These are phyloP conservation scores for Eulemur coronatus DNA, from an alignment of 2,797 vertebrate genomes.

Conservation along the genomic window DNA sequence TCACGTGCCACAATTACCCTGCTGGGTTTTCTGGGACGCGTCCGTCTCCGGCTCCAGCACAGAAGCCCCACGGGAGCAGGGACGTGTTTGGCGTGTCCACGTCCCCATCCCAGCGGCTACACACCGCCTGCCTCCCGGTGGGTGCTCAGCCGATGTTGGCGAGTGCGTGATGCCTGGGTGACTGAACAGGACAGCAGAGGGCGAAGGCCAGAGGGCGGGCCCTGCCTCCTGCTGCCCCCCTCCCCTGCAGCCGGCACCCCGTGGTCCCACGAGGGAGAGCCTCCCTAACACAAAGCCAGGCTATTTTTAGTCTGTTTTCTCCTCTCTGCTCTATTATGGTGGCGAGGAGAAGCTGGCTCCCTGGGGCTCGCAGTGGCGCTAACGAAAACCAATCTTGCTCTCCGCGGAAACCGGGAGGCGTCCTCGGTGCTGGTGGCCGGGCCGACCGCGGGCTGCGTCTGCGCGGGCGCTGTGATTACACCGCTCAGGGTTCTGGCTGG, in stretches of 20 bases:
- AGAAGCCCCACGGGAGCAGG: not conserved
- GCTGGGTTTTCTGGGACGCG: not conserved
- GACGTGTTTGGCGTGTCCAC: not conserved
- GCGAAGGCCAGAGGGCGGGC: not conserved
- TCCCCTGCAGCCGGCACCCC: not conserved
- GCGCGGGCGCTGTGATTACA: constrained; percentile 36
- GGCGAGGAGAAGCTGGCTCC: not conserved
- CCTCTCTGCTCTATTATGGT: constrained; percentile 18
- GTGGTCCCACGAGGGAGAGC: not conserved
- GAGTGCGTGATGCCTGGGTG: not conserved
- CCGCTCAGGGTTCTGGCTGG: constrained; percentile 13
- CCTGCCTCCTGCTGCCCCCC: not conserved
- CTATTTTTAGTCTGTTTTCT: constrained; percentile 46
- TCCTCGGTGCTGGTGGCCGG: not conserved
- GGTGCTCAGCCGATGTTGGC: not conserved
- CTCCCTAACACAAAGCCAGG: not conserved
- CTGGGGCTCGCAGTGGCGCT: constrained; percentile 33
- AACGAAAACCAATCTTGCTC: constrained; percentile 61
- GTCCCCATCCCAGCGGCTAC: not conserved
- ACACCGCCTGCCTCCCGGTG: not conserved
- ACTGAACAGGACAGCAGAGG: not conserved
- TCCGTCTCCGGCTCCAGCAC: not conserved
- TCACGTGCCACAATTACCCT: not conserved
- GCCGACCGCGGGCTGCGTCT: not conserved
- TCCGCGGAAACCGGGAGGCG: constrained; percentile 25